Evolutionary conservation across 35 echinoderm and acorn worm genomes (phyloP).

Genomic region (Eucidaris tribuloides): DNA sequence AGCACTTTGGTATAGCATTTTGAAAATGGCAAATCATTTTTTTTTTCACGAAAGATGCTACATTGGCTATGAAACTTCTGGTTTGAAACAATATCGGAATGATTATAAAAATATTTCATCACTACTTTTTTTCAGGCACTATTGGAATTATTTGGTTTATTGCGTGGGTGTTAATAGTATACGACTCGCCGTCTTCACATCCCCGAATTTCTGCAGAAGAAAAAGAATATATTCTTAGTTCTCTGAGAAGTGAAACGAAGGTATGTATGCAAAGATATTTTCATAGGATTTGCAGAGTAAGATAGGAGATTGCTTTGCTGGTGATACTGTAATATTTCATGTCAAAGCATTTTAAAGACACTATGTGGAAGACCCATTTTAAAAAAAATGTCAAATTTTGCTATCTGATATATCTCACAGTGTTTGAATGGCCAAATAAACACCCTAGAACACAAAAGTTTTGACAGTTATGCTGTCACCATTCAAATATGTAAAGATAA

Average conservation of each 20-base stretch:
- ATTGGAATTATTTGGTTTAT: neutral
- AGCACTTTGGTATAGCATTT: too few relatives aligned
- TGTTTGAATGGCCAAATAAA: too few relatives aligned
- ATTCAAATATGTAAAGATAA: neutral
- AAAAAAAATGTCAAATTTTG: too few relatives aligned
- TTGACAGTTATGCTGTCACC: neutral
- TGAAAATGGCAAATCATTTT: too few relatives aligned
- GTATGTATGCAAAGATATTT: neutral
- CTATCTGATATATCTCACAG: too few relatives aligned
- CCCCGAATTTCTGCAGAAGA: neutral
- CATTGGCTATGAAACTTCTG: too few relatives aligned
- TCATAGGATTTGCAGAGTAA: neutral
- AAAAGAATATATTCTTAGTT: neutral
- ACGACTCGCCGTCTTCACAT: neutral
- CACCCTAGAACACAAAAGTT: too few relatives aligned
- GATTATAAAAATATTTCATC: neutral
- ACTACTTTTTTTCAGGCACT: neutral
- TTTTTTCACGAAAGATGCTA: too few relatives aligned
- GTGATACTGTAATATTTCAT: neutral
- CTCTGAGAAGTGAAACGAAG: neutral
- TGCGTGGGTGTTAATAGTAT: neutral
- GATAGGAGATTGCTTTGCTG: neutral
- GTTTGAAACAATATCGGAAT: too few relatives aligned
- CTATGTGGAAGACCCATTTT: too few relatives aligned
- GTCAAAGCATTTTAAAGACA: neutral